These are phyloP conservation scores for Pecten maximus DNA, from an alignment of 2,888 invertebrate species.

Conservation along the genomic window DNA sequence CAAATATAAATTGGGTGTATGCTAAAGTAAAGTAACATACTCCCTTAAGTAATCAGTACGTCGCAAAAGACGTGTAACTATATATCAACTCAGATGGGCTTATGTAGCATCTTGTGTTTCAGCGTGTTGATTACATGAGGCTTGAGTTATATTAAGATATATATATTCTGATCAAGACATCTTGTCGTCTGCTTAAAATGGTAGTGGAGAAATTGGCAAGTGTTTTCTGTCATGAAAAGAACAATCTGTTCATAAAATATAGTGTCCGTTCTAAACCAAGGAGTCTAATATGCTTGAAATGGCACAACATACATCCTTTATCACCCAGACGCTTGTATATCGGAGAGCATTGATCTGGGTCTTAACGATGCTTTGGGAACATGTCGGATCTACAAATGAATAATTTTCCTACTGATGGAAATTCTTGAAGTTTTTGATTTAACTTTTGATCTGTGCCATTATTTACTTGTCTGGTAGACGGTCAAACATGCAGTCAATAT, in stretches of 20 bases:
- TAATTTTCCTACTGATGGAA: neutral
- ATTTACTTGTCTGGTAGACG: neutral
- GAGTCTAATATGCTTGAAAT: conserved; percentile 11
- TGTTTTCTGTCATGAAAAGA: neutral
- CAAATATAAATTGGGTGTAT: too few species aligned
- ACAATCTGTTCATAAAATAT: conserved; percentile 18
- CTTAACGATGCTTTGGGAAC: conserved; percentile 20
- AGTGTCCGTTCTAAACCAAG: neutral
- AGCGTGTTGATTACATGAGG: neutral
- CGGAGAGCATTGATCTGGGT: neutral
- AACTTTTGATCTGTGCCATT: conserved; percentile 16
- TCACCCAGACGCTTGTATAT: conserved; percentile 20
- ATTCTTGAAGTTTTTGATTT: neutral
- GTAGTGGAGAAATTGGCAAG: neutral
- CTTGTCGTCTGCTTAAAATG: conserved; percentile 28
- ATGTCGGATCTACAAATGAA: conserved; percentile 5
- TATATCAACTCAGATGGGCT: neutral
- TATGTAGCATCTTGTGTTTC: neutral
- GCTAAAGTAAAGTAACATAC: neutral
- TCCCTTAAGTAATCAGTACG: neutral
- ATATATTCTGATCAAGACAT: conserved; percentile 7
- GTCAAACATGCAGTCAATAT: neutral
- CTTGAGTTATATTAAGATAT: neutral
- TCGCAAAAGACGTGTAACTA: neutral
- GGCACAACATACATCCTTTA: neutral